Evolutionary conservation across 2,888 invertebrate species (phyloP).

Genomic region (Plutella xylostella): DNA sequence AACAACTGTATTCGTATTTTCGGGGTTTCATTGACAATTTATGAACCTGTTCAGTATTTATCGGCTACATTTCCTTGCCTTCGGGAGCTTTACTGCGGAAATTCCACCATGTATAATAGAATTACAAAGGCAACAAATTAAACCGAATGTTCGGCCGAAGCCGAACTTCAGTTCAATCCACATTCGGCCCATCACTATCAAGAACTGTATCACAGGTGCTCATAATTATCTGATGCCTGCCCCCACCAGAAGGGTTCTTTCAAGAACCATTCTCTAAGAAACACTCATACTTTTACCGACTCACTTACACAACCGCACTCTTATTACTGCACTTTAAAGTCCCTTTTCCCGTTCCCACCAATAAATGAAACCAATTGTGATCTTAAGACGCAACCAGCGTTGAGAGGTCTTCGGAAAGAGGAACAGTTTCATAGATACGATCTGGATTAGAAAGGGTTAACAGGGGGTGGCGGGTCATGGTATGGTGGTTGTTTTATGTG

Average conservation of each 20-base stretch:
- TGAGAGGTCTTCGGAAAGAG: neutral
- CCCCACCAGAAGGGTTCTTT: neutral
- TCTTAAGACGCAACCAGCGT: neutral
- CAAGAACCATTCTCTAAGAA: neutral
- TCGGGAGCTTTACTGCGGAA: too few species aligned
- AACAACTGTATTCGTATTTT: too few species aligned
- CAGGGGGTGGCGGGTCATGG: neutral
- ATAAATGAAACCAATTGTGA: too few species aligned
- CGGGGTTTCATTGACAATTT: too few species aligned
- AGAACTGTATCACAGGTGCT: neutral
- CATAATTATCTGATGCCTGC: constrained; percentile 1
- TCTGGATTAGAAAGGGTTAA: neutral
- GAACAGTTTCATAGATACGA: neutral
- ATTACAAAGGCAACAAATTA: too few species aligned
- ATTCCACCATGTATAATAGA: too few species aligned
- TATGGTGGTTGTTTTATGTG: constrained; percentile 13
- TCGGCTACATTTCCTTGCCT: too few species aligned
- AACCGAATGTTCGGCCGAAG: too few species aligned
- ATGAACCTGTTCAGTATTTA: too few species aligned
- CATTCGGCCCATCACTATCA: neutral
- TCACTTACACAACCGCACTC: neutral
- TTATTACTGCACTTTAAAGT: neutral
- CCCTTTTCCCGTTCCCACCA: neutral
- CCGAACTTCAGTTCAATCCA: neutral
- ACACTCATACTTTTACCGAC: neutral